These are phyloP conservation scores for Periophthalmus modestus DNA, from an alignment of 2,113 vertebrate genomes.

Conservation along the genomic window DNA sequence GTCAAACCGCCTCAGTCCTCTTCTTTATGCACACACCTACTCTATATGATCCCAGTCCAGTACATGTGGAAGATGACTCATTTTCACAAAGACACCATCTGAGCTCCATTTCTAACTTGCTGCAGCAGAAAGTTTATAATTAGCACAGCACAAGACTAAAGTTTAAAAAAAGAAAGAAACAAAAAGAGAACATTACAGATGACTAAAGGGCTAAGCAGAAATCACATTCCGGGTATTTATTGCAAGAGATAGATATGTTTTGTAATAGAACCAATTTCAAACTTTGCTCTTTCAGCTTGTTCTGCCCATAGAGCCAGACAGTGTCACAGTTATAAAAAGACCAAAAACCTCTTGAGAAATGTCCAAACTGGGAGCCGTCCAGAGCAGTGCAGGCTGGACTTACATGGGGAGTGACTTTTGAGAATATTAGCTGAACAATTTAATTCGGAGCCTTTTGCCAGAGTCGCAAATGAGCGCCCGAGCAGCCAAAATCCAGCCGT, in stretches of 20 bases:
- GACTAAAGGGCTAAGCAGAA: neutral
- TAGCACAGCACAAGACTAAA: neutral
- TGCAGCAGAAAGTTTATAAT: neutral
- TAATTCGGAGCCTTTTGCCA: slow-evolving; percentile 51
- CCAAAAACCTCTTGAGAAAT: slow-evolving; percentile 12
- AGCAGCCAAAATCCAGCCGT: slow-evolving; percentile 47
- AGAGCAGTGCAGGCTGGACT: slow-evolving; percentile 46
- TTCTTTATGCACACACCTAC: too few relatives aligned
- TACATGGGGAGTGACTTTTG: slow-evolving; percentile 51
- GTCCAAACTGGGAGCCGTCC: slow-evolving; percentile 47
- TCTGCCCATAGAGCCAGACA: neutral
- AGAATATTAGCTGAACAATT: slow-evolving; percentile 67
- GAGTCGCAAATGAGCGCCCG: slow-evolving; percentile 57
- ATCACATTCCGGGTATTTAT: neutral
- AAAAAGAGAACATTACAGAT: neutral
- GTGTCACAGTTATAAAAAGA: slow-evolving; percentile 1
- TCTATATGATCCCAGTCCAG: too few relatives aligned
- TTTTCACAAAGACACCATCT: neutral
- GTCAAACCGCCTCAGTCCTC: too few relatives aligned
- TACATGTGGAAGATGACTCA: neutral
- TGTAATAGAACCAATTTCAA: neutral
- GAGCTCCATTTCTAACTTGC: neutral
- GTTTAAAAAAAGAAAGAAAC: too few relatives aligned
- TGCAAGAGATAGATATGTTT: neutral
- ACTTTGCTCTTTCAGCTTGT: neutral